These are phyloP conservation scores for Limnephilus rhombicus DNA, from an alignment of 2,888 invertebrate species.

Conservation along the genomic window DNA sequence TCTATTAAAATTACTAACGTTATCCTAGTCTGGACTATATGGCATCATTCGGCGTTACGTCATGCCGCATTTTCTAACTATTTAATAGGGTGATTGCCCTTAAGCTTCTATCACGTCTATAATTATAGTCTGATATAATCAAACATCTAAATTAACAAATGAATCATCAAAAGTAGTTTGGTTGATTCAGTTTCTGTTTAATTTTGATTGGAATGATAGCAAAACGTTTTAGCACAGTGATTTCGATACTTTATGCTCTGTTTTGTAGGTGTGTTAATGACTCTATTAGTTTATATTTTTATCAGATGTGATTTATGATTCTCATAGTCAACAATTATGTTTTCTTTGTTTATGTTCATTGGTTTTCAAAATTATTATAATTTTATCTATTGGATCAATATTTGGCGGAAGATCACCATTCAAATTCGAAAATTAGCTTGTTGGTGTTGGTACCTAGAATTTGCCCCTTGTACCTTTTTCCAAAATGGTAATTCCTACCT, in stretches of 20 bases:
- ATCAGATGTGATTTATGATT: neutral
- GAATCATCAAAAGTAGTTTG: neutral
- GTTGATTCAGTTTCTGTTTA: neutral
- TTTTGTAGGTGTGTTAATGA: neutral
- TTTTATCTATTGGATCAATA: neutral
- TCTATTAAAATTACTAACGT: constrained; percentile 3
- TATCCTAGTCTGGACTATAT: neutral
- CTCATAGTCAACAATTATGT: neutral
- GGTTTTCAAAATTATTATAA: neutral
- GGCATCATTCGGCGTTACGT: neutral
- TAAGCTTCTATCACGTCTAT: neutral
- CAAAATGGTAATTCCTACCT: too few species aligned
- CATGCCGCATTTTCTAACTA: neutral
- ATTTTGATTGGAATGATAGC: neutral
- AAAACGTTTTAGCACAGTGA: neutral
- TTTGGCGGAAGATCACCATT: neutral
- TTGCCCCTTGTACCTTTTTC: too few species aligned
- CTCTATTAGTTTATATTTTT: neutral
- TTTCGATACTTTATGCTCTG: neutral
- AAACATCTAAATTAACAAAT: neutral
- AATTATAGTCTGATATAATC: neutral
- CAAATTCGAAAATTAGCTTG: neutral
- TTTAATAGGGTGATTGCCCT: neutral
- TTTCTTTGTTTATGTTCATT: neutral
- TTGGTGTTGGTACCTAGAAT: too few species aligned